Conservation (phyloP, 2,888 invertebrate genomes). For the Mythimna impura region DNA sequence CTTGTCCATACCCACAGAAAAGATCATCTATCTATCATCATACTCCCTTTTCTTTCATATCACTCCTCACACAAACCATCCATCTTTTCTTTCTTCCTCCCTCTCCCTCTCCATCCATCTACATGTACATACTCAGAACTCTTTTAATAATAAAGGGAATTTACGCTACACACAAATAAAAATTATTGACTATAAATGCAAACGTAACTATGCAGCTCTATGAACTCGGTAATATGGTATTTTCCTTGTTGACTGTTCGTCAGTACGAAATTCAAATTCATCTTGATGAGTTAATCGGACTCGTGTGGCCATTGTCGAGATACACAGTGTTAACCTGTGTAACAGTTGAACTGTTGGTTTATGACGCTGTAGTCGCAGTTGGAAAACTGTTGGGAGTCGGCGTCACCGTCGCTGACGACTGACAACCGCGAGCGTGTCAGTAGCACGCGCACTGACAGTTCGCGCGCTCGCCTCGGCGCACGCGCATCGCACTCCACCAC, state of each 20-base stretch:
- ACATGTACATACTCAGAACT: too few species aligned
- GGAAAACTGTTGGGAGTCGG: slow-evolving; percentile 45
- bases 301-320: not conserved
- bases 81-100: too few species aligned
- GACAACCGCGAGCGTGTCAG: slow-evolving; percentile 64
- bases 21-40: too few species aligned
- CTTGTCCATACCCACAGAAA: not conserved
- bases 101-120: too few species aligned
- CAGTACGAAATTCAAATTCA: slow-evolving; percentile 16
- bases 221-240: slow-evolving; percentile 29
- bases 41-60: too few species aligned
- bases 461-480: slow-evolving; percentile 75
- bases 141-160: not conserved
- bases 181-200: not conserved
- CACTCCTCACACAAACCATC: too few species aligned
- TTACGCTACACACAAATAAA: not conserved
- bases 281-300: slow-evolving; percentile 21
- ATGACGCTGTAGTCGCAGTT: slow-evolving; percentile 32
- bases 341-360: slow-evolving; percentile 21
- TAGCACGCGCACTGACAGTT: slow-evolving; percentile 73
- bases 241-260: slow-evolving; percentile 30
- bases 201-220: slow-evolving; percentile 11
- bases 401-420: slow-evolving; percentile 31
- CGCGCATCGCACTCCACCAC: slow-evolving; percentile 60
- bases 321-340: slow-evolving; percentile 4